These are phyloP conservation scores for Hypomecis punctinalis DNA, from an alignment of 2,888 invertebrate genomes.

Conservation along the genomic window DNA sequence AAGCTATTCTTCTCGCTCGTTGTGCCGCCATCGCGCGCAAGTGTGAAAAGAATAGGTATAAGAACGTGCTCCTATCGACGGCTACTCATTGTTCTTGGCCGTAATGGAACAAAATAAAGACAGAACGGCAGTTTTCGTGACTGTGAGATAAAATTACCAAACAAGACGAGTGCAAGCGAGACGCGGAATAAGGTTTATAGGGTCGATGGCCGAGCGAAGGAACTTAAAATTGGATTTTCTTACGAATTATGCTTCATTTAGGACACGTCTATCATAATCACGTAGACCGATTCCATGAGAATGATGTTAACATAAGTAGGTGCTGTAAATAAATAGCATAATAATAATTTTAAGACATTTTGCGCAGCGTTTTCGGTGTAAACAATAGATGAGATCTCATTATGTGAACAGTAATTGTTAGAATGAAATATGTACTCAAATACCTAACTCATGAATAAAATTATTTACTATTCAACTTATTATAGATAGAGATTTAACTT, in stretches of 20 bases:
- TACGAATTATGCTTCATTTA: constrained; percentile 74
- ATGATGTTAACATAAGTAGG: constrained; percentile 42
- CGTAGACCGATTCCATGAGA: constrained; percentile 44
- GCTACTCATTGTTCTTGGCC: constrained; percentile 83
- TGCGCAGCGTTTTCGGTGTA: constrained; percentile 27
- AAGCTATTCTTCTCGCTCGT: constrained; percentile 67
- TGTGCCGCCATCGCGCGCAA: constrained; percentile 36
- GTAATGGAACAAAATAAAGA: constrained; percentile 84
- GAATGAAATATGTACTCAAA: too few relatives aligned
- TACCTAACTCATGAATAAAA: too few relatives aligned
- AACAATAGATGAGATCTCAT: constrained; percentile 6
- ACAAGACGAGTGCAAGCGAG: constrained; percentile 62
- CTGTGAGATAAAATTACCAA: constrained; percentile 72
- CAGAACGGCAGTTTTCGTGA: constrained; percentile 84
- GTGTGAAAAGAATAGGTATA: constrained; percentile 73
- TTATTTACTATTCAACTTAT: too few relatives aligned
- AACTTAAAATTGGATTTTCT: constrained; percentile 80
- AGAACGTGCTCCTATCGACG: constrained; percentile 68
- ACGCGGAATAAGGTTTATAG: constrained; percentile 75
- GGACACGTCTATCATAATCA: constrained; percentile 66
- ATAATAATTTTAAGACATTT: neutral
- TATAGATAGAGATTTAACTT: too few relatives aligned
- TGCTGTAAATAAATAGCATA: neutral
- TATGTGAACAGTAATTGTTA: neutral
- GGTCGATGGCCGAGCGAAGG: constrained; percentile 82